Percentiles rank a stretch among this genome's conserved stretches.
Evolutionary conservation across 2,888 invertebrate genomes (phyloP).

Genomic region (Cryptus viduatorius): DNA sequence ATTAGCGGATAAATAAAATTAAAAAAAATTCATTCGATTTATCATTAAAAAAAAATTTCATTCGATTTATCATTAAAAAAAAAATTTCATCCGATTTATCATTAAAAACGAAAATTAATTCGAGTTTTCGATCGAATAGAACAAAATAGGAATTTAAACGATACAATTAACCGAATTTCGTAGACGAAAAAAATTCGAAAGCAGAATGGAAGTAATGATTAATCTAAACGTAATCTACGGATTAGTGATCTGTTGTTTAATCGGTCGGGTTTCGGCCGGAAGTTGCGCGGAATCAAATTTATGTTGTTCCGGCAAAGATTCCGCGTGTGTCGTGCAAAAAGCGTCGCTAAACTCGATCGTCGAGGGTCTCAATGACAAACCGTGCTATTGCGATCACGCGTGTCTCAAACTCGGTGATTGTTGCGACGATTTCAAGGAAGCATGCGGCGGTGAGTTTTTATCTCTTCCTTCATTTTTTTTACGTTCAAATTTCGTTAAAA

Average conservation of each 20-base stretch:
- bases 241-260: constrained; percentile 51
- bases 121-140: background rate
- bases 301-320: constrained; percentile 94
- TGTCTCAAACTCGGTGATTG: constrained; percentile 94
- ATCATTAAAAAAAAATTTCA: background rate
- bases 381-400: constrained; percentile 95
- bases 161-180: background rate
- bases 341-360: constrained; percentile 92
- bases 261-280: constrained; percentile 85
- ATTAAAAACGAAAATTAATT: constrained; percentile 1
- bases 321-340: constrained; percentile 94
- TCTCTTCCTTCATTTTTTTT: background rate
- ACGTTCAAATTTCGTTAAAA: background rate
- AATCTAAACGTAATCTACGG: constrained; percentile 31
- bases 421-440: constrained; percentile 93
- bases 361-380: constrained; percentile 92
- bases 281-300: constrained; percentile 92
- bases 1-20: too few species aligned
- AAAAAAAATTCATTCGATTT: too few species aligned
- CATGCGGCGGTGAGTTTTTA: constrained; percentile 91
- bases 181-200: background rate
- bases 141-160: background rate
- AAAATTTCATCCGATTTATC: background rate
- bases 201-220: constrained; percentile 46
- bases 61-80: background rate